Base-by-base conservation (phyloP, 2,888 invertebrate genomes). In the Linnaemya vulpina region DNA sequence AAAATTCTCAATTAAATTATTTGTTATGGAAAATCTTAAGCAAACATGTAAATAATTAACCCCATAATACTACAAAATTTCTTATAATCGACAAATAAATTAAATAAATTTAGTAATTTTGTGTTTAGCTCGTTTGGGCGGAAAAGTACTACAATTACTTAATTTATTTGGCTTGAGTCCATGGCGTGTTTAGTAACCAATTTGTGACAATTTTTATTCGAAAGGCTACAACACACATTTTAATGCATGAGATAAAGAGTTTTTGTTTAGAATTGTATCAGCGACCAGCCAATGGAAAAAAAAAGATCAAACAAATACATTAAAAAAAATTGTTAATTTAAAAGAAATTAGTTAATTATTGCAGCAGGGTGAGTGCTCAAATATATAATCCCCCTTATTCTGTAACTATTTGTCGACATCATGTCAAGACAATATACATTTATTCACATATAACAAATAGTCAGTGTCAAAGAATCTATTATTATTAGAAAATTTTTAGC, bases 31-130 rank as follows among this genome's bases (percentile, higher is more conserved):
- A 68, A 68, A 38, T 63, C 20, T 51, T n/a, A 7, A 74, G 58
- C 1, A 68, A 17, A 43, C 63, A 46, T 49, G 65, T 49, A 1
- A 51, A 25, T 55, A 55, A 76, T 76, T 76, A 65, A 55, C 40
- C 55, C 55, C 10, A 46, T 43, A 67, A 46, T 67, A 43, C 67
- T 46, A 20, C 67, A 76, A 38, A 13, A 46, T 25, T 67, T 46
- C 10, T 17, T 3, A n/a, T 22, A 46, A 60, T 77, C 9, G 49
- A 49, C 8, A 77, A 49, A 38, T 49, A 68, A 60, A 38, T 38
- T 49, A 15, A 38, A 22, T 40, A 40, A 40, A 5, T 35, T 8
- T 60, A 17, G 10, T 2, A 8, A n/a, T 10, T 60, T n/a, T 3
- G 3, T 8, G 9, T 58, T 58, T 58, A 17, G 17, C 7, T 35